Evolutionary conservation across 2,797 vertebrate genomes (phyloP), one percentile per base, ranked within the genome.

Genomic region (Melanotaenia pygmaea): DNA sequence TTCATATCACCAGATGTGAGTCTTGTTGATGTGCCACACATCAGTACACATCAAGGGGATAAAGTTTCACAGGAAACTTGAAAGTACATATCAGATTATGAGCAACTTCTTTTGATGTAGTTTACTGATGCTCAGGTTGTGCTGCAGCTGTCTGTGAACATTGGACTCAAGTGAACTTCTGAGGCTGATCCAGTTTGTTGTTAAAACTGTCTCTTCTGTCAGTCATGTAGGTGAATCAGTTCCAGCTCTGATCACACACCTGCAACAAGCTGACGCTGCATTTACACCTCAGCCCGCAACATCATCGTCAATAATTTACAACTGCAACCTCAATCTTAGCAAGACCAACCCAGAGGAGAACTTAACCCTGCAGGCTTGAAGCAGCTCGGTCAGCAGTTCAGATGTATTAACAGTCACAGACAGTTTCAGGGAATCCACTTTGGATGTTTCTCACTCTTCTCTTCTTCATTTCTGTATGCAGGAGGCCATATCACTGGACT

Each of bases 291-390:
- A 72, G 60, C 58, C 32, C 8, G n/a, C 62, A 68, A 77, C 79
- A 50, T 65, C 77, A 67, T 75, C 18, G 78, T 89, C 77, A 85
- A 83, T 88, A 77, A 88, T 88, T 85, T 72, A 88, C 77, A 61
- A 30, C 72, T 75, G 80, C 75, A 72, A 73, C 73, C 74, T 70
- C 68, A 47, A 20, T 64, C 59, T 69, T 20, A 75, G 71, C 72
- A 64, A 61, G 80, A 59, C 63, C 5, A 18, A 74, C 74, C 84
- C 81, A 80, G 76, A 67, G 66, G 71, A 77, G 64, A 60, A 70
- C 63, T 76, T 79, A 77, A 79, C 80, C 72, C 81, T 5, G 43
- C 76, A 1, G 67, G 26, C 67, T 43, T 0, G 2, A 35, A 74
- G 56, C 0, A 12, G 22, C 67, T 35, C 53, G 2, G 63, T 79